Evolutionary conservation across 2,888 invertebrate genomes (phyloP), one percentile per base, ranked within the genome.

Genomic region (Neelides folsomi): DNA sequence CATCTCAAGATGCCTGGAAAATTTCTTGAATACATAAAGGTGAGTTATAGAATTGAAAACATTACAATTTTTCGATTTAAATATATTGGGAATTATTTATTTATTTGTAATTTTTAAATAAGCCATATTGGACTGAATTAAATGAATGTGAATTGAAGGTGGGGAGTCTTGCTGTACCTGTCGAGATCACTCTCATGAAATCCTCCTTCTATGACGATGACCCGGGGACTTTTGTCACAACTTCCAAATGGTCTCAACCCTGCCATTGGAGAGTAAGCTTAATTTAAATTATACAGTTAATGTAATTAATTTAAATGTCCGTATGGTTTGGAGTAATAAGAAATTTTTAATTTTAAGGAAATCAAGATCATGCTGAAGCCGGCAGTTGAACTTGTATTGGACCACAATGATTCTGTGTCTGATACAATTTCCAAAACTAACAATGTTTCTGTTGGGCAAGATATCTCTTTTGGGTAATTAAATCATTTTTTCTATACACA

Each of bases 171-270:
- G 54, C 49, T 13, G 60, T 63, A 12, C 63, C 63, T 10, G 55
- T 60, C n/a, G 60, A 63, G 46, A 38, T 63, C 10, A 47, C 52
- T 7, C 59, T 63, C 41, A 39, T 58, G 8, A 41, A 53, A 20
- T 10, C 39, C 9, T 37, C 35, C 41, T 13, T 51, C 13, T 16
- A 13, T 4, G 55, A 55, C n/a, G 43, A 40, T 13, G 39, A 48
- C 8, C 41, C 42, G 9, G 39, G 53, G 2, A 55, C 53, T 16
- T 40, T 48, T 16, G 43, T 51, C 13, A 48, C 13, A 13, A 56
- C 63, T 20, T 58, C 60, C n/a, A 60, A 63, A 53, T 63, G 63
- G 63, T 53, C 55, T 4, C 59, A 57, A 47, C 27, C 47, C 6
- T 47, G 47, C 18, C 57, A 63, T 43, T 63, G 63, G 60, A 60